Conservation (phyloP, 2,888 invertebrate species). For the Boloria selene region DNA sequence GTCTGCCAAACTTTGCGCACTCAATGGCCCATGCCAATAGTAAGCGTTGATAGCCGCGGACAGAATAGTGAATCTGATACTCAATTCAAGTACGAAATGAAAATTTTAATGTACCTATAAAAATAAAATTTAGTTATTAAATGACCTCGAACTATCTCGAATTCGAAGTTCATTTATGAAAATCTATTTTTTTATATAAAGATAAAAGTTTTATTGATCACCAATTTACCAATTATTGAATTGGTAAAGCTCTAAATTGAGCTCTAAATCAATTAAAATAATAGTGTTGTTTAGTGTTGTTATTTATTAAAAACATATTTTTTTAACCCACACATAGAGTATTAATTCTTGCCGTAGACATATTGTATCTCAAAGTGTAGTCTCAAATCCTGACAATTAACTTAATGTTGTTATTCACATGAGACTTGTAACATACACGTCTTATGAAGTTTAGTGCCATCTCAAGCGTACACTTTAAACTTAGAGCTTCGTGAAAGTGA, state of each 20-base stretch:
- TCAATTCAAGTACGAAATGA: too few species aligned
- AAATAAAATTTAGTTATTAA: neutral
- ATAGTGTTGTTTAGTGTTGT: too few species aligned
- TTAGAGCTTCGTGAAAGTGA: slow-evolving; percentile 21
- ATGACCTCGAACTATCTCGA: too few species aligned
- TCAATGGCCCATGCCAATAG: slow-evolving; percentile 26
- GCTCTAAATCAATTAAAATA: too few species aligned
- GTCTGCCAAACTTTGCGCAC: slow-evolving; percentile 42
- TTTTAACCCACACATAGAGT: too few species aligned
- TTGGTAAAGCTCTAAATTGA: too few species aligned
- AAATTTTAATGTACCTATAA: neutral
- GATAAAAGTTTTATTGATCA: too few species aligned
- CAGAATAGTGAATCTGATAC: neutral
- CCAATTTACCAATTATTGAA: too few species aligned
- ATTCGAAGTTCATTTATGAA: too few species aligned
- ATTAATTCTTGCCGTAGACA: too few species aligned
- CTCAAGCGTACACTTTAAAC: slow-evolving; percentile 4
- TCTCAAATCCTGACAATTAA: slow-evolving; percentile 6
- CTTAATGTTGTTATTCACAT: slow-evolving; percentile 1
- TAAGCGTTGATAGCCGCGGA: slow-evolving; percentile 16
- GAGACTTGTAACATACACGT: neutral
- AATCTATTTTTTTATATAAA: too few species aligned
- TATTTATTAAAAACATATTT: too few species aligned
- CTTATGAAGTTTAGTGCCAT: slow-evolving; percentile 11
- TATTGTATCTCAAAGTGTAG: slow-evolving; percentile 1